Evolutionary conservation across 2,888 invertebrate species (phyloP).

Genomic region (Microchrysa polita): DNA sequence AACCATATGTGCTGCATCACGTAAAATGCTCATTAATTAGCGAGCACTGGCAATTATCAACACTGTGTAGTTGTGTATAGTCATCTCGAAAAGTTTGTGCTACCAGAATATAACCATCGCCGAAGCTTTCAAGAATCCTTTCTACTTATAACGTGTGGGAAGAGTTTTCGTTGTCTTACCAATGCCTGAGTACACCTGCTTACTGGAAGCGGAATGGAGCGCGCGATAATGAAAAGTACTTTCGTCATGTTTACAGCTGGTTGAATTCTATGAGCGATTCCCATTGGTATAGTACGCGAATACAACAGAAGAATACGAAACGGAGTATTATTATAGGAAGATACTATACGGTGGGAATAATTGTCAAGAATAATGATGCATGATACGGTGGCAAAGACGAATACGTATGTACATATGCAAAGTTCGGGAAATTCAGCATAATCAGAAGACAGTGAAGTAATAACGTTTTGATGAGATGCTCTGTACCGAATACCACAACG

Average conservation of each 20-base stretch:
- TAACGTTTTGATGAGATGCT: no score
- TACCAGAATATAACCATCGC: neutral
- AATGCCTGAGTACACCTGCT: neutral
- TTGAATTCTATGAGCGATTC: neutral
- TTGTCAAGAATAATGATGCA: no score
- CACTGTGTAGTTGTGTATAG: conserved; percentile 24
- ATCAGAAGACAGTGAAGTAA: no score
- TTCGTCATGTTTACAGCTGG: conserved; percentile 24
- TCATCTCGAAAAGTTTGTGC: conserved; percentile 13
- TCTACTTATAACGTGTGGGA: neutral
- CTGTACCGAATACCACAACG: no score
- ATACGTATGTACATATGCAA: no score
- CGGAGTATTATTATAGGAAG: no score
- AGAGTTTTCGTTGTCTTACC: neutral
- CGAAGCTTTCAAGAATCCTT: neutral
- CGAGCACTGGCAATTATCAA: conserved; percentile 46
- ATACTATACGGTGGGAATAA: no score
- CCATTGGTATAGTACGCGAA: neutral
- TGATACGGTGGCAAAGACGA: no score
- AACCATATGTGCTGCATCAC: conserved; percentile 46
- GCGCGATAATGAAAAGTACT: conserved; percentile 6
- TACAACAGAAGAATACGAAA: no score
- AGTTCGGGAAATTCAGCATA: no score
- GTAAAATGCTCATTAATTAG: conserved; percentile 49
- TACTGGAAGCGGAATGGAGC: no score